Evolutionary conservation across 2,113 vertebrate genomes (phyloP), one percentile per base, ranked within the genome.

Genomic region (Balaenoptera acutorostrata): DNA sequence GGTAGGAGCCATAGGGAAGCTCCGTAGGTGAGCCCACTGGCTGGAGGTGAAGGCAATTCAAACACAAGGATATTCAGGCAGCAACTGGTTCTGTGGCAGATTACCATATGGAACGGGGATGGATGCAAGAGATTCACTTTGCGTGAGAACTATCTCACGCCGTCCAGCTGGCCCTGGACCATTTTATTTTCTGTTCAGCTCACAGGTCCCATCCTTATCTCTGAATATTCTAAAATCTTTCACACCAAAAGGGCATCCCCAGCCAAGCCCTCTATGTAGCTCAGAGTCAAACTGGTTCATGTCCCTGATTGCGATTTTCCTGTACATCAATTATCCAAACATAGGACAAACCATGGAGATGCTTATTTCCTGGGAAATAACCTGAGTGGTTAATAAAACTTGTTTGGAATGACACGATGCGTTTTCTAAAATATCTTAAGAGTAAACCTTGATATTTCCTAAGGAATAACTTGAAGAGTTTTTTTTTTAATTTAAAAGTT

Each of bases 401-500:
- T 41, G 15, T 74, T 93, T 46, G 41, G 63, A 69, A 86, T 41
- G 72, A 61, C 46, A 90, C 1, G 6, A 6, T 4, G 59, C 29
- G 10, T 87, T 80, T 95, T 86, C 88, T 84, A 75, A 95, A 93
- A n/a, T 85, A 64, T 44, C 64, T 90, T 52, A 36, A 29, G 39
- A 85, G 64, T 69, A 46, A 97, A 75, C 5, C 31, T 57, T 41
- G 44, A 61, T 52, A 52, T 27, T 78, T 94, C 71, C 66, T 82
- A 91, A 49, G 61, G 55, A 95, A 94, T 59, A 92, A 85, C 49
- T 46, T 85, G 31, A 68, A 84, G 14, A 64, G 44, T 64, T 49
- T 89, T 82, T 89, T 82, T 93, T 57, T 64, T 57, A 91, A 78
- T 84, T 23, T 75, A 33, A 81, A 96, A 64, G 33, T 75, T 93